These are phyloP conservation scores for Standfussiana lucernea DNA, from an alignment of 2,888 invertebrate species.

Conservation along the genomic window DNA sequence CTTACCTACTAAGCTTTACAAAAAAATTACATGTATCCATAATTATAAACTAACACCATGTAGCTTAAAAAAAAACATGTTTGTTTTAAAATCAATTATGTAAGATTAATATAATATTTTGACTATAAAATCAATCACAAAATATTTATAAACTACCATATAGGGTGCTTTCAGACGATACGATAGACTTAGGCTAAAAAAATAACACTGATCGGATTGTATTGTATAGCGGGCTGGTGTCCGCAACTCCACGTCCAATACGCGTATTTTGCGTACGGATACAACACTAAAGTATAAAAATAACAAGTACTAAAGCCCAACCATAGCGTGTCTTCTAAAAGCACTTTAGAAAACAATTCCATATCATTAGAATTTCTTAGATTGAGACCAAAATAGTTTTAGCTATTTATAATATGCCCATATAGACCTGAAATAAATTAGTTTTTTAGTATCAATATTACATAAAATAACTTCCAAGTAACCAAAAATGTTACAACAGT, in stretches of 20 bases:
- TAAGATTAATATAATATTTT: slow-evolving; percentile 26
- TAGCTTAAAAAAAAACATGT: neutral
- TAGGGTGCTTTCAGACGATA: slow-evolving; percentile 9
- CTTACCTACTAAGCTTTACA: slow-evolving; percentile 4
- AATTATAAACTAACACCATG: neutral
- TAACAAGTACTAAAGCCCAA: neutral
- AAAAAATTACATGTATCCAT: neutral
- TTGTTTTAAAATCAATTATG: slow-evolving; percentile 14
- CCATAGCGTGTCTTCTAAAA: slow-evolving; percentile 35
- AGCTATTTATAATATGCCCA: slow-evolving; percentile 46
- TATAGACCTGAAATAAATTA: slow-evolving; percentile 30
- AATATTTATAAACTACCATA: slow-evolving; percentile 25
- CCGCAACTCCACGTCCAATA: too few relatives aligned
- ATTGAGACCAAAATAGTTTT: slow-evolving; percentile 61
- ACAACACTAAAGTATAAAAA: too few relatives aligned
- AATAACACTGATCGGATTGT: neutral
- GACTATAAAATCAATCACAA: slow-evolving; percentile 15
- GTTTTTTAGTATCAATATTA: slow-evolving; percentile 29
- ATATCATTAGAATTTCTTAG: slow-evolving; percentile 68
- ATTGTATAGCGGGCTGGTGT: too few relatives aligned
- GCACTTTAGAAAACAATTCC: slow-evolving; percentile 44
- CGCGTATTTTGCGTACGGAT: too few relatives aligned
- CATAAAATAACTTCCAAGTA: slow-evolving; percentile 32
- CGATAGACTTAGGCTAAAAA: neutral
- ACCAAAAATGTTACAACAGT: slow-evolving; percentile 46